Evolutionary conservation across 2,888 invertebrate genomes (phyloP).

Genomic region (Metopia argyrocephala): DNA sequence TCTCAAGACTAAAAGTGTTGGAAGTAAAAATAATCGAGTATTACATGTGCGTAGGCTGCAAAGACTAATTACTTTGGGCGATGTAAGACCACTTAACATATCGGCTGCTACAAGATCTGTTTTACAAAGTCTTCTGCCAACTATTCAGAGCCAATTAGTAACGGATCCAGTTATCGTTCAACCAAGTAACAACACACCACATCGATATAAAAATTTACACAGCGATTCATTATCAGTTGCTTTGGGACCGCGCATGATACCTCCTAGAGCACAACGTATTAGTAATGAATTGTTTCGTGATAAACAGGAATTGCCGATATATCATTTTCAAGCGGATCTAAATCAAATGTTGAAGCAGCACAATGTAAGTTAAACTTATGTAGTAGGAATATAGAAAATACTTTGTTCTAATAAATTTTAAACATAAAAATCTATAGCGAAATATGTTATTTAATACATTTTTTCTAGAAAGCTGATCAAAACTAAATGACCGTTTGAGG

Average conservation of each 20-base stretch:
- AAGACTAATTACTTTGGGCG: slow-evolving; percentile 40
- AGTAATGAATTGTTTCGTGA: slow-evolving; percentile 64
- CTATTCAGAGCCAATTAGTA: slow-evolving; percentile 51
- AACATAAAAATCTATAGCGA: no score
- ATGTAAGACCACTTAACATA: slow-evolving; percentile 62
- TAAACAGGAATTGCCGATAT: slow-evolving; percentile 71
- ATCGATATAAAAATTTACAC: slow-evolving; percentile 61
- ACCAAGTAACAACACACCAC: slow-evolving; percentile 28
- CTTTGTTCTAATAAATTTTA: no score
- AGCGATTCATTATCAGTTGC: slow-evolving; percentile 66
- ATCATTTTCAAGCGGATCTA: slow-evolving; percentile 66
- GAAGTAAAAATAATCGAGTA: slow-evolving; percentile 66
- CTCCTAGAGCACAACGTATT: slow-evolving; percentile 64
- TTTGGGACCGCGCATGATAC: slow-evolving; percentile 68
- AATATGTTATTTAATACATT: no score
- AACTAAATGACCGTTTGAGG: no score
- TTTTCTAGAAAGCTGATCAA: no score
- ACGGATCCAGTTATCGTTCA: slow-evolving; percentile 42
- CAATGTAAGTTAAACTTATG: slow-evolving; percentile 67
- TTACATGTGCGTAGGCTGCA: slow-evolving; percentile 68
- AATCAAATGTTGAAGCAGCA: slow-evolving; percentile 65
- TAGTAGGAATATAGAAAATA: not conserved
- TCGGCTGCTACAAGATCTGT: slow-evolving; percentile 58
- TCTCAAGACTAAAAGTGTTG: slow-evolving; percentile 70
- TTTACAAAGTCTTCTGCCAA: slow-evolving; percentile 61